Evolutionary conservation across 2,888 invertebrate genomes (phyloP).

Genomic region (Agapostemon virescens): DNA sequence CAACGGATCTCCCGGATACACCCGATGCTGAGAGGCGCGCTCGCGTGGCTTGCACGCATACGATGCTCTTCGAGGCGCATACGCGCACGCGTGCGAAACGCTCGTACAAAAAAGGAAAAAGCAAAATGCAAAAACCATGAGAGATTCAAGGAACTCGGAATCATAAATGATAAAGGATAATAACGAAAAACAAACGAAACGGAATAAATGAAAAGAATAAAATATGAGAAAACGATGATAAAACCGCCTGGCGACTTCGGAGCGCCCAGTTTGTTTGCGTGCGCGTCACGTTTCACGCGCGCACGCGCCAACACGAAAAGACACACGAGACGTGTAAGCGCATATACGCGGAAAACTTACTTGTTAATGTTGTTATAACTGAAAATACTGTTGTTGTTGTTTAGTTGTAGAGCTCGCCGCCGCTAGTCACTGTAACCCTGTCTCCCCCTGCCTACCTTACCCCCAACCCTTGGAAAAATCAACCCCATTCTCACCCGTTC

Average conservation of each 20-base stretch:
- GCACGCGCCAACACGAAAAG: slow-evolving; percentile 44
- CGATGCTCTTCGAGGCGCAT: slow-evolving; percentile 42
- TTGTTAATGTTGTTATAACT: slow-evolving; percentile 81
- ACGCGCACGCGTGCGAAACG: slow-evolving; percentile 33
- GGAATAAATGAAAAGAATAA: slow-evolving; percentile 10
- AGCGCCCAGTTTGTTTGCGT: slow-evolving; percentile 43
- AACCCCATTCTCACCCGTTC: neutral
- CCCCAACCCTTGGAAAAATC: neutral
- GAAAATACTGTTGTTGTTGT: slow-evolving; percentile 81
- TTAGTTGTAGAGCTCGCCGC: slow-evolving; percentile 81
- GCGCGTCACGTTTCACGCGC: slow-evolving; percentile 36
- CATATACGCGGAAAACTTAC: slow-evolving; percentile 74
- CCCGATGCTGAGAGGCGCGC: slow-evolving; percentile 21
- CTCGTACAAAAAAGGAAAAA: slow-evolving; percentile 23
- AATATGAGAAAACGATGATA: neutral
- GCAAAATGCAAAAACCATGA: too few relatives aligned
- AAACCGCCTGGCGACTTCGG: slow-evolving; percentile 34
- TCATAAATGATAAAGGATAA: neutral
- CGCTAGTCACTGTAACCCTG: slow-evolving; percentile 78
- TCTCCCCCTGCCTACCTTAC: slow-evolving; percentile 23
- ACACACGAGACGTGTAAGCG: slow-evolving; percentile 56
- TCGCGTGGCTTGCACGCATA: slow-evolving; percentile 49
- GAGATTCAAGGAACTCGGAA: slow-evolving; percentile 1
- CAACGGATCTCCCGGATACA: neutral
- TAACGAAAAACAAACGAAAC: neutral